Percentiles rank a stretch among this genome's conserved stretches.
These are phyloP conservation scores for Matsumyia berberina DNA, from an alignment of 2,888 invertebrate genomes.

Conservation along the genomic window DNA sequence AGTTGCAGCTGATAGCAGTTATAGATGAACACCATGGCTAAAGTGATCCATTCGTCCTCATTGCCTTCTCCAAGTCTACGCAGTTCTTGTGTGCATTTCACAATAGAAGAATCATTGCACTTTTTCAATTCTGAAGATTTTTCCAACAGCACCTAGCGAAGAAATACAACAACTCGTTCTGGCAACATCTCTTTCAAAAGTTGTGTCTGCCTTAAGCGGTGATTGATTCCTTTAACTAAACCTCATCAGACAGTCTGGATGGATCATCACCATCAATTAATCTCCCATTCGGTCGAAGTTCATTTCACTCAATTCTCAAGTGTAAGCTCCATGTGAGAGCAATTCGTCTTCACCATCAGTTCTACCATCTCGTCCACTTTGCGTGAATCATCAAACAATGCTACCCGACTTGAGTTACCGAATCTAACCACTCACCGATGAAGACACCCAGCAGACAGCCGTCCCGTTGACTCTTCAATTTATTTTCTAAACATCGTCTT, in stretches of 20 bases:
- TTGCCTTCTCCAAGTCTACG: too few relatives aligned
- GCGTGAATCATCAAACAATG: slow-evolving; percentile 19
- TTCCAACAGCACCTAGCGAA: too few relatives aligned
- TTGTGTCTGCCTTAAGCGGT: neutral
- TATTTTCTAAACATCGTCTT: slow-evolving; percentile 37
- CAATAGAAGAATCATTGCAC: too few relatives aligned
- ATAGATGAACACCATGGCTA: too few relatives aligned
- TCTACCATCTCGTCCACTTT: slow-evolving; percentile 13
- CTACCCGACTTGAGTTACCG: slow-evolving; percentile 23
- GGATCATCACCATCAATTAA: slow-evolving; percentile 32
- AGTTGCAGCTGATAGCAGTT: too few relatives aligned
- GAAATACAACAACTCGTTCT: too few relatives aligned
- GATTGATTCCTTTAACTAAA: neutral
- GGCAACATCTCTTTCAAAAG: too few relatives aligned
- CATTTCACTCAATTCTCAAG: slow-evolving; percentile 9
- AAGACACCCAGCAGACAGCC: slow-evolving; percentile 1
- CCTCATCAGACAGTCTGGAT: slow-evolving; percentile 11
- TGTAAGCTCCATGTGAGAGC: neutral
- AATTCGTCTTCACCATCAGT: neutral
- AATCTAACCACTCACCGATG: slow-evolving; percentile 12
- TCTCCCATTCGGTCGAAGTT: slow-evolving; percentile 10
- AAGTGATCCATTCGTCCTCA: too few relatives aligned
- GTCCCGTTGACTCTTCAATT: slow-evolving; percentile 8
- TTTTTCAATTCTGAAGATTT: too few relatives aligned
- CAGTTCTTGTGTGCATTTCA: too few relatives aligned